Evolutionary conservation across 92 coral and sea anemone species (phyloP).

Genomic region (Desmophyllum pertusum): DNA sequence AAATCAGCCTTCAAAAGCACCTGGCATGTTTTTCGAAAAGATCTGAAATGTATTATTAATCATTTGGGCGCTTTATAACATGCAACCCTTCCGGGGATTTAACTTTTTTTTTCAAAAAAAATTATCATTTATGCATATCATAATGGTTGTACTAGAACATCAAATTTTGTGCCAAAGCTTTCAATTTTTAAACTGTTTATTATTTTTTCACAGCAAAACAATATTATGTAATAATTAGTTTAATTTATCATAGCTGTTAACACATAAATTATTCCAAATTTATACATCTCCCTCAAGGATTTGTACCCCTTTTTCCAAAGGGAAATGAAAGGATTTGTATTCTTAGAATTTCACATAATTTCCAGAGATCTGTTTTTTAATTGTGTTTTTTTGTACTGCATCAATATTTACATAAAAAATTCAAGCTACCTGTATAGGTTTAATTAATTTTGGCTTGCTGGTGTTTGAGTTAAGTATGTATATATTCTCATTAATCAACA

Average conservation of each 20-base stretch:
- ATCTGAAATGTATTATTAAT: neutral
- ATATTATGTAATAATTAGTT: neutral
- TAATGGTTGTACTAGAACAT: neutral
- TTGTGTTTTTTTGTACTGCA: neutral
- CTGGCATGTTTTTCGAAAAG: neutral
- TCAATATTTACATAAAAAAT: slow-evolving; percentile 1
- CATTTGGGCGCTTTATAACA: neutral
- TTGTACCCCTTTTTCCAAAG: neutral
- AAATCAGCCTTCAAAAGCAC: neutral
- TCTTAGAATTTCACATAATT: neutral
- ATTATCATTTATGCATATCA: neutral
- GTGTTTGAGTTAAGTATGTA: neutral
- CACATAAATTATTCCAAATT: neutral
- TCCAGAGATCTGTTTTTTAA: neutral
- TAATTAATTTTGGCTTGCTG: neutral
- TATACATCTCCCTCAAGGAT: neutral
- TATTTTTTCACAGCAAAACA: neutral
- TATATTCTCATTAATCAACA: neutral
- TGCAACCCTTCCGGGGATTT: neutral
- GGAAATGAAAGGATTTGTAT: neutral
- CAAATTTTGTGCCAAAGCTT: neutral
- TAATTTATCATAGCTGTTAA: neutral
- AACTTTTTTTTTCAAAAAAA: neutral
- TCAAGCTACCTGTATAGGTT: neutral
- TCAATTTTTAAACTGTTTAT: neutral